Base-by-base conservation (phyloP, 2,797 vertebrate species). In the Champsocephalus gunnari region DNA sequence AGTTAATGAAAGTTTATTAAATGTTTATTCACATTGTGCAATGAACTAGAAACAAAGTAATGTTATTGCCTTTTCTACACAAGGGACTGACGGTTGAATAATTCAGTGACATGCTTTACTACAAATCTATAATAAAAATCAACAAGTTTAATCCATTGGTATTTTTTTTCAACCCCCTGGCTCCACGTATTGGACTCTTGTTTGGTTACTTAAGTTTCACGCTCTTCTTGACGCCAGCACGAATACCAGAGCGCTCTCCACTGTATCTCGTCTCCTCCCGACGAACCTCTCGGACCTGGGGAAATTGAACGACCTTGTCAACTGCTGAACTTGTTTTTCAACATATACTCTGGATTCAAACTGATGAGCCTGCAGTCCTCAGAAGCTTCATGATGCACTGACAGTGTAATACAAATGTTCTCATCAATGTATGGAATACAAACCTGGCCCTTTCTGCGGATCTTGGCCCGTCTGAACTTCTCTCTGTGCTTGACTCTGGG, bases 401-500 rank as follows among this genome's bases (percentile, higher is more conserved):
- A 0, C 16, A 14, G 3, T 5, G 38, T 16, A 21, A 58, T 13
- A 38, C 32, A 55, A 56, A 21, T 17, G 0, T 12, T 56, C 0
- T 41, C 1, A 17, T 62, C 11, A 3, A 5, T 9, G 13, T 44
- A 34, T 21, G 8, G 44, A 64, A 17, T 34, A 90, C 89, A 80
- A 82, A 96, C 96, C 92, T 99, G 98, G 50, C 98, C 98, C 93
- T 96, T 97, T 83, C 97, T 94, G 75, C 97, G 96, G 82, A 99
- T 97, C 68, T 96, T 97, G 72, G 98, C 98, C 7, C 95, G 93
- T 53, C 97, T 94, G 92, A 96, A 99, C 88, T 99, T 99, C 91
- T 99, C 97, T 80, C 97, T 91, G 66, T 99, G 96, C 85, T 99
- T 99, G 68, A 99, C 98, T 87, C 98, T 92, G 56, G 98, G 98